Evolutionary conservation across 2,888 invertebrate species (phyloP), one percentile per base, ranked within the genome.

Genomic region (Rhagonycha lutea): DNA sequence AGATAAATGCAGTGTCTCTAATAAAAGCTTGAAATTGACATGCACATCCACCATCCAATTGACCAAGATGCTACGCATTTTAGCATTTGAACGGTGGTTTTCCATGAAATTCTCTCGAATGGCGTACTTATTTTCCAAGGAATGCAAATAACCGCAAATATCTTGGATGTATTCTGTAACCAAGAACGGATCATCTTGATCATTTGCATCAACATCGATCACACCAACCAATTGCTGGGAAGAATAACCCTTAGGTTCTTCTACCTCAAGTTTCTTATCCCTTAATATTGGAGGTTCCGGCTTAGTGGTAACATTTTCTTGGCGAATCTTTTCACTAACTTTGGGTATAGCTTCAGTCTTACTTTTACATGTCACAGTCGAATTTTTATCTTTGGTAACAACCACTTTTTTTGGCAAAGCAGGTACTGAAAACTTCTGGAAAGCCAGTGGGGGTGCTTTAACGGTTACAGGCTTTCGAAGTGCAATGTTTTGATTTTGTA

Each of bases 11-110:
- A 98, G 92, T 9, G 98, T 98, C 88, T 99, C 99, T 72, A 94
- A 92, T 14, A 94, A 89, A 72, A 98, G 89, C 79, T 93, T 93
- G 87, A 98, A 98, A 84, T 96, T 94, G 69, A 91, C 89, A 82
- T 97, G 97, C 9, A 98, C 97, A 84, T 97, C 97, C 14, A 96
- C 94, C 71, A 99, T 89, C 98, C 98, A 99, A 86, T 98, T 97
- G 76, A 98, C 90, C 14, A 99, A 90, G 68, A 97, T 94, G 12
- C 94, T 90, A 78, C 98, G 91, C 98, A 98, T 98, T 83, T 93
- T 93, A 1, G 94, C 91, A 11, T 94, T 95, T 11, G 98, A 90
- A 88, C 91, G 88, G 76, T 94, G 94, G 11, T 60, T 28, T 3
- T 12, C 26, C 81, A 97, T 89, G 86, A 93, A 94, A 83, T 92